phyloP scores from a whole-genome alignment of 1,140 invertebrate genomes.

The Diprion similis region DNA sequence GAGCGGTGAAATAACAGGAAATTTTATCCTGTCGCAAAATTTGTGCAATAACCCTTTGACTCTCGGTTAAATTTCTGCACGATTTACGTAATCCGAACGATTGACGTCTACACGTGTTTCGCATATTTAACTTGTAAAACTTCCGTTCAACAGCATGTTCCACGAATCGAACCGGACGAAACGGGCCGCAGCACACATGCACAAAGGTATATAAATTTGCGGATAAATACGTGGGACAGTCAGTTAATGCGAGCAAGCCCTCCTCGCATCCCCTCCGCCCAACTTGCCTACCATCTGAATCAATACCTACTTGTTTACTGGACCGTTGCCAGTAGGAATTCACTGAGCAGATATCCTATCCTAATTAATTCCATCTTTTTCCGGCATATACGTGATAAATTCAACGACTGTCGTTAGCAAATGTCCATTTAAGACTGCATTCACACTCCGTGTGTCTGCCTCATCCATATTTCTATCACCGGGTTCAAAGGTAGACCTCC shows the following conservation, averaged over 20 bases:
- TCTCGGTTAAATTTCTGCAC: too few relatives aligned
- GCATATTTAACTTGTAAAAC: background rate
- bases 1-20: too few relatives aligned
- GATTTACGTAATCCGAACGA: conserved; percentile 1
- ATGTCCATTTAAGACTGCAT: too few relatives aligned
- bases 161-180: background rate
- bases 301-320: conserved; percentile 56
- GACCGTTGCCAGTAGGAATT: conserved; percentile 49
- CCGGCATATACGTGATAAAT: conserved; percentile 3
- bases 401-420: conserved; percentile 20
- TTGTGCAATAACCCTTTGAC: too few relatives aligned
- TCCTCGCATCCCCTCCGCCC: conserved; percentile 24
- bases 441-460: too few relatives aligned
- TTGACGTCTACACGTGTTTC: background rate
- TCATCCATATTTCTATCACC: too few relatives aligned
- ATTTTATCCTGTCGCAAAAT: too few relatives aligned
- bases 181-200: conserved; percentile 39
- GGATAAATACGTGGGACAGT: conserved; percentile 51
- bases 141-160: background rate
- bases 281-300: conserved; percentile 40
- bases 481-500: too few relatives aligned
- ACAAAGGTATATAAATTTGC: conserved; percentile 49
- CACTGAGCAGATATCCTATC: conserved; percentile 30
- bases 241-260: conserved; percentile 42
- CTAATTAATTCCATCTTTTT: conserved; percentile 31